These are phyloP conservation scores for Camponotus floridanus DNA, from an alignment of 1,140 invertebrate species.

Conservation along the genomic window DNA sequence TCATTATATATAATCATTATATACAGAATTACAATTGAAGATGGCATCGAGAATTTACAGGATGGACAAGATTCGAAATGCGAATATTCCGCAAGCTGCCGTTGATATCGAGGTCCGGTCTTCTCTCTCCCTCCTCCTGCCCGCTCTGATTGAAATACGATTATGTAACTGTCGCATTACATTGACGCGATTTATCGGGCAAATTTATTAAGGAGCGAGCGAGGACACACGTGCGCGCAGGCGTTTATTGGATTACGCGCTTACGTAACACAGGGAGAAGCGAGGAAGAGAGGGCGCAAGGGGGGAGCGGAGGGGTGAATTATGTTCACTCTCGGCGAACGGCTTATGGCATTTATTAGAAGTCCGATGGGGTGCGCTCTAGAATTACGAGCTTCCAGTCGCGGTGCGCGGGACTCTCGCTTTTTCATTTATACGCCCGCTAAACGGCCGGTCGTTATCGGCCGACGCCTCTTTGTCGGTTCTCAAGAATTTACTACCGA, in stretches of 20 bases:
- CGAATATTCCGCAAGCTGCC: background rate
- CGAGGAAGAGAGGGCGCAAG: too few species aligned
- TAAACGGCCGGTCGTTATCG: conserved; percentile 77
- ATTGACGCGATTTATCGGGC: conserved; percentile 50
- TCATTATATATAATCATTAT: background rate
- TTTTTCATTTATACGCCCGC: conserved; percentile 77
- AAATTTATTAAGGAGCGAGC: conserved; percentile 51
- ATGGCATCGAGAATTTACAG: background rate
- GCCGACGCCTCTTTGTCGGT: conserved; percentile 67
- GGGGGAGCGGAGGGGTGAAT: conserved; percentile 64
- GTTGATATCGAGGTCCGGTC: background rate
- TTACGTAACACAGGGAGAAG: conserved; percentile 15
- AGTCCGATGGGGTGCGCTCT: conserved; percentile 58
- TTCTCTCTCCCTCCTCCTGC: background rate
- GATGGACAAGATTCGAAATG: background rate
- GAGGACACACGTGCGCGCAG: conserved; percentile 34
- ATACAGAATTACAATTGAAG: background rate
- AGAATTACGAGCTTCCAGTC: conserved; percentile 73
- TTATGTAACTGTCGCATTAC: conserved; percentile 57
- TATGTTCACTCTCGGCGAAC: conserved; percentile 69
- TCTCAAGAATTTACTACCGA: conserved; percentile 74
- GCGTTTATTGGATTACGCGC: conserved; percentile 58
- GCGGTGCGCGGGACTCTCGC: conserved; percentile 60
- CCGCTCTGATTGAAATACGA: conserved; percentile 40
- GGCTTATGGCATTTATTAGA: conserved; percentile 78